These are phyloP conservation scores for Cerceris ruficornis DNA, from an alignment of 2,888 invertebrate genomes.

Conservation along the genomic window DNA sequence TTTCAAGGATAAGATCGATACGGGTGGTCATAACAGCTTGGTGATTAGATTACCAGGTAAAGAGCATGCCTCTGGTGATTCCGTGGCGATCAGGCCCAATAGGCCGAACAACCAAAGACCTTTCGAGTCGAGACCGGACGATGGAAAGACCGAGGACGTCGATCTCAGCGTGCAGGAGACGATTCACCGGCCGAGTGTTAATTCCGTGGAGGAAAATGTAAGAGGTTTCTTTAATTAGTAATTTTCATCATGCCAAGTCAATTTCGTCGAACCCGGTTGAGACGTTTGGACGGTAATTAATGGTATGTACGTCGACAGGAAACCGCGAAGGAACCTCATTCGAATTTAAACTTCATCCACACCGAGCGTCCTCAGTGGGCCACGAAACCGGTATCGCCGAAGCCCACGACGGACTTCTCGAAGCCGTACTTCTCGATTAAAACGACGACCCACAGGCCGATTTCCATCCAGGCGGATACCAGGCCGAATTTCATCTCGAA, in stretches of 20 bases:
- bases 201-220: constrained; percentile 73
- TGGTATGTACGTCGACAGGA: constrained; percentile 56
- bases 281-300: neutral
- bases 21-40: constrained; percentile 67
- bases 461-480: constrained; percentile 65
- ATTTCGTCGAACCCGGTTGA: neutral
- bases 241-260: neutral
- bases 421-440: constrained; percentile 76
- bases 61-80: constrained; percentile 59
- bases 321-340: constrained; percentile 65
- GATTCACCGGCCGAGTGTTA: constrained; percentile 75
- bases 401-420: constrained; percentile 71
- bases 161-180: constrained; percentile 77
- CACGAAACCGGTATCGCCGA: constrained; percentile 71
- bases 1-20: constrained; percentile 75
- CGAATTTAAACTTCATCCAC: constrained; percentile 72
- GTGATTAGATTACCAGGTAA: constrained; percentile 75
- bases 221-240: constrained; percentile 39
- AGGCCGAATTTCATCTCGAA: constrained; percentile 75
- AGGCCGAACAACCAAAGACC: constrained; percentile 72
- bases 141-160: constrained; percentile 65
- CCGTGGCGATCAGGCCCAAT: constrained; percentile 60
- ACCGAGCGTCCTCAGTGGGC: constrained; percentile 77
- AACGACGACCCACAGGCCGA: constrained; percentile 74
- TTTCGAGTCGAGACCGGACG: constrained; percentile 72